Evolutionary conservation across 2,113 vertebrate genomes (phyloP), one percentile per base, ranked within the genome.

Genomic region (Malaclemys terrapin): DNA sequence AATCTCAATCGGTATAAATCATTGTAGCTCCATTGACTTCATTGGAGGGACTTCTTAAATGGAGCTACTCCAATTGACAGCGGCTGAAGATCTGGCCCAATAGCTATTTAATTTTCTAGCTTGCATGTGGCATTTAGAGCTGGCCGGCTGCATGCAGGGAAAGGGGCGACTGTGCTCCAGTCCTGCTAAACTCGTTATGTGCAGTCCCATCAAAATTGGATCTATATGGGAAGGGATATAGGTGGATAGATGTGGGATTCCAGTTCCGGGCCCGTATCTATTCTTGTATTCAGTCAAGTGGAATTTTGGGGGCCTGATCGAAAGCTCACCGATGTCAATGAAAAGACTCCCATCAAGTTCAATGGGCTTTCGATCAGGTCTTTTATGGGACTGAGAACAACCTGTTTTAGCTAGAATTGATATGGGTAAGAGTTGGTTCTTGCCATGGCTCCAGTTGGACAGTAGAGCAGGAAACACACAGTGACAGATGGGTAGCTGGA

Each of bases 131-230:
- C 52, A 10, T 65, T 84, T 27, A 47, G 10, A 38, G 8, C 22
- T 89, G 65, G n/a, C 35, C 31, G 27, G 54, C 16, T 42, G 80
- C 25, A 12, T 13, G 31, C 1, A 84, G 5, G 25, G 17, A 79
- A 89, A 80, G 8, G 10, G 8, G 50, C 1, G 0, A 10, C 17
- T 27, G 1, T 2, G 0, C 27, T 50, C 45, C 27, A 6, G 10
- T 47, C 12, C 4, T 25, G 4, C 10, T 42, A 80, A 8, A 38
- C 19, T 20, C 10, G 91, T 53, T 7, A 8, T 6, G 13, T 82
- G 80, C 24, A 5, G 83, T 27, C 16, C 6, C 56, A 24, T 49
- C 7, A 84, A 65, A 95, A 87, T 6, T 38, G 10, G 19, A 56
- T 42, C n/a, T 47, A 8, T 9, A 25, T 24, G 20, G 5, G 17